Evolutionary conservation across 2,113 vertebrate species (phyloP).

Genomic region (Lanius ludovicianus): DNA sequence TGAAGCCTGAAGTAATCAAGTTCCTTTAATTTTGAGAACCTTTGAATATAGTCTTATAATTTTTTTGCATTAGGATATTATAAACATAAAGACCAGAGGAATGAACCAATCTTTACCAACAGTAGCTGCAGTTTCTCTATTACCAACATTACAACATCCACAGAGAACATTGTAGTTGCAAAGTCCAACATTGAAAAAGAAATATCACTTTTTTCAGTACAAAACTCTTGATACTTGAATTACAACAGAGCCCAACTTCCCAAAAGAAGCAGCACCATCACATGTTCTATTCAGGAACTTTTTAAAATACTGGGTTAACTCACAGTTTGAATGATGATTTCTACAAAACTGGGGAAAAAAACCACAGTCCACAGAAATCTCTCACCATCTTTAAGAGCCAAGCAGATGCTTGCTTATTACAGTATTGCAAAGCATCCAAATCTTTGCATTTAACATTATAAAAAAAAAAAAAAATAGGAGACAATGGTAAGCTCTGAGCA

Average conservation of each 20-base stretch:
- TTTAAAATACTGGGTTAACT: background rate
- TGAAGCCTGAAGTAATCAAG: background rate
- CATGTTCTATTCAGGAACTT: background rate
- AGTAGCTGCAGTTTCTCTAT: background rate
- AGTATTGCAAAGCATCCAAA: accelerated
- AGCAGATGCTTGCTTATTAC: background rate
- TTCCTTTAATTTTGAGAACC: background rate
- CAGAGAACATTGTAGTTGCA: accelerated
- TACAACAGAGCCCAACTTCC: background rate
- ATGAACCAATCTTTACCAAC: background rate
- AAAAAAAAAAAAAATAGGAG: background rate
- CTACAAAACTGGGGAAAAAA: background rate
- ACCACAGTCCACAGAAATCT: background rate
- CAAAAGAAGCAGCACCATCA: background rate
- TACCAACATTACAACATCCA: background rate
- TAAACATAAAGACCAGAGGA: background rate
- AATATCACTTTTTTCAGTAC: background rate
- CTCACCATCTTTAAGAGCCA: background rate
- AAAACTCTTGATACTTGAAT: background rate
- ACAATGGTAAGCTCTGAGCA: background rate
- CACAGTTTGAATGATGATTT: background rate
- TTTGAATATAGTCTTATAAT: background rate
- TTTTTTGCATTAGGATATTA: background rate
- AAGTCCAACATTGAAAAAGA: background rate
- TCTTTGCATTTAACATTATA: background rate